Evolutionary conservation across 2,113 vertebrate genomes (phyloP).

Genomic region (Strix aluco): DNA sequence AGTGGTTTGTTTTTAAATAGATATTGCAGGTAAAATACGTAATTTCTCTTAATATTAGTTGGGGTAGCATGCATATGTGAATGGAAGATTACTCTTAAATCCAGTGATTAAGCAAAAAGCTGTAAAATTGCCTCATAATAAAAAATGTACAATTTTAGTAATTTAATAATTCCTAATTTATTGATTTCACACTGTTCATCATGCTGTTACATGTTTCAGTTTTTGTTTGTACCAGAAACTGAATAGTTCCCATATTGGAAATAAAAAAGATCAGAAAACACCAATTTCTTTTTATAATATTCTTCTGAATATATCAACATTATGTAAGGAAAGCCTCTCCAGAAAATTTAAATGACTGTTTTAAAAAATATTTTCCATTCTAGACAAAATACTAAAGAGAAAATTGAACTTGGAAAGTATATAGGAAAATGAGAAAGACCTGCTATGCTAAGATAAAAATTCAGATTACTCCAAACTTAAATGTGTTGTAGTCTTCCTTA

Average conservation of each 20-base stretch:
- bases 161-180: not conserved
- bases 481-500: not conserved
- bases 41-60: not conserved
- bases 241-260: not conserved
- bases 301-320: not conserved
- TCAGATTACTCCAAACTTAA: not conserved
- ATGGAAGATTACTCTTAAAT: not conserved
- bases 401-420: not conserved
- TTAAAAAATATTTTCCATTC: slow-evolving; percentile 7
- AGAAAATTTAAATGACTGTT: not conserved
- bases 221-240: not conserved
- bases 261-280: not conserved
- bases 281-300: not conserved
- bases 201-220: not conserved
- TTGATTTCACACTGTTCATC: not conserved
- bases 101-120: not conserved
- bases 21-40: not conserved
- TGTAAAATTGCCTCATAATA: not conserved
- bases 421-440: not conserved
- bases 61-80: not conserved
- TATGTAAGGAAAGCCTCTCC: not conserved
- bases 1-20: not conserved
- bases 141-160: not conserved
- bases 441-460: slow-evolving; percentile 23
- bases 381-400: not conserved